Evolutionary conservation across 2,797 vertebrate genomes (phyloP), one percentile per base, ranked within the genome.

Genomic region (Halcyon badia): DNA sequence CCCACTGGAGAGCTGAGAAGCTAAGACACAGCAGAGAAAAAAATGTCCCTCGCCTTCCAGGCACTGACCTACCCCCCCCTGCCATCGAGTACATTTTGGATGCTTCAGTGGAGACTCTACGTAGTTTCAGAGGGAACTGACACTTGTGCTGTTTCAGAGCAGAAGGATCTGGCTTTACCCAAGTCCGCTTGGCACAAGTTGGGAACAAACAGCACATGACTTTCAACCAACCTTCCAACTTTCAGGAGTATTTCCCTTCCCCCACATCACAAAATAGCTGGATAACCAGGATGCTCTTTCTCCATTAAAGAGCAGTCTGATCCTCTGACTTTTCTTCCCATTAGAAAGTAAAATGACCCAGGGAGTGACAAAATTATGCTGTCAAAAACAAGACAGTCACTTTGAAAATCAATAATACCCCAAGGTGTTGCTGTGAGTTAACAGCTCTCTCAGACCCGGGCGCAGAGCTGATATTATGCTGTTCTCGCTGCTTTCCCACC

Each of bases 371-470:
- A 95, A 95, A 96, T 92, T 79, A 81, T 28, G 8, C 92, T 95
- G 96, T 92, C 92, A 97, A 80, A 97, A 93, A 25, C 56, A 90
- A 87, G 83, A 65, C 58, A 90, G 82, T 86, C 65, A 44, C 91
- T 94, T 17, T 92, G 90, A 94, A 97, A 97, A 96, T 95, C 95
- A 78, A 91, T 96, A 97, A 84, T 89, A 80, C 64, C 88, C 90
- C 7, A 24, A 88, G 71, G 90, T 95, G 94, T 93, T 83, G 77
- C 10, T 90, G 94, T 90, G 95, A 94, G 89, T 83, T 93, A 93
- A 94, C 80, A 78, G 87, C 87, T 89, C 93, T 85, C 93, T 10
- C 6, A 51, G 85, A 72, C 62, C 88, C 28, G 1, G 46, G 91
- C n/a, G 10, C 79, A 72, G 84, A 61, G 92, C 54, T 44, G 93